phyloP scores from a whole-genome alignment of 2,888 invertebrate genomes.

The Rugalucina vietnamica region DNA sequence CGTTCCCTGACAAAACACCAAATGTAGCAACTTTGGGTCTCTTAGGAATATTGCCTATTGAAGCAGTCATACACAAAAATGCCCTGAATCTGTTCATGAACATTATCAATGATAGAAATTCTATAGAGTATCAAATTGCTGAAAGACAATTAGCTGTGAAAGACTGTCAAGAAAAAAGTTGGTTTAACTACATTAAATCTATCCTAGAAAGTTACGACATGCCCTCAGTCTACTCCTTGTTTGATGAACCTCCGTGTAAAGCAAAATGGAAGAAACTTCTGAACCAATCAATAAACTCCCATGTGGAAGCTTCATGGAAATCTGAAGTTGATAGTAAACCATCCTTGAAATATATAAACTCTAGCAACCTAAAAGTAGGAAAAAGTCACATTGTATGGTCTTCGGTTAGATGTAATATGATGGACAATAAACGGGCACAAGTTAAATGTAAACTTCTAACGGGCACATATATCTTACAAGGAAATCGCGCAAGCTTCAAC shows the following conservation, averaged over 20 bases:
- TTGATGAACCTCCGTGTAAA: background rate
- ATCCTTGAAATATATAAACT: background rate
- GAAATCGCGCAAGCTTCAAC: background rate
- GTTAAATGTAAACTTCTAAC: background rate
- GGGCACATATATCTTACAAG: background rate
- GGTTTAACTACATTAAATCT: background rate
- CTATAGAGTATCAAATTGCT: background rate
- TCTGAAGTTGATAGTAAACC: background rate
- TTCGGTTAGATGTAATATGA: background rate
- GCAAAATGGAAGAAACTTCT: background rate
- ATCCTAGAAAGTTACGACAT: background rate
- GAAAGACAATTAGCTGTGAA: background rate
- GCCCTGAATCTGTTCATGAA: background rate
- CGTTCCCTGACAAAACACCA: background rate
- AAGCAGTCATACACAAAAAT: background rate
- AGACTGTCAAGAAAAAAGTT: background rate
- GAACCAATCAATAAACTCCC: background rate
- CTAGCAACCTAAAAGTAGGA: background rate
- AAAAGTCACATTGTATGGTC: background rate
- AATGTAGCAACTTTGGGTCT: background rate
- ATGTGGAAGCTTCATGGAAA: background rate
- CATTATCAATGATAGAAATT: background rate
- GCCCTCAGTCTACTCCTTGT: background rate
- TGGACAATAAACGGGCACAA: background rate
- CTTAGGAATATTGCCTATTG: background rate